phyloP scores from a whole-genome alignment of 2,888 invertebrate genomes.

The Hedya salicella region DNA sequence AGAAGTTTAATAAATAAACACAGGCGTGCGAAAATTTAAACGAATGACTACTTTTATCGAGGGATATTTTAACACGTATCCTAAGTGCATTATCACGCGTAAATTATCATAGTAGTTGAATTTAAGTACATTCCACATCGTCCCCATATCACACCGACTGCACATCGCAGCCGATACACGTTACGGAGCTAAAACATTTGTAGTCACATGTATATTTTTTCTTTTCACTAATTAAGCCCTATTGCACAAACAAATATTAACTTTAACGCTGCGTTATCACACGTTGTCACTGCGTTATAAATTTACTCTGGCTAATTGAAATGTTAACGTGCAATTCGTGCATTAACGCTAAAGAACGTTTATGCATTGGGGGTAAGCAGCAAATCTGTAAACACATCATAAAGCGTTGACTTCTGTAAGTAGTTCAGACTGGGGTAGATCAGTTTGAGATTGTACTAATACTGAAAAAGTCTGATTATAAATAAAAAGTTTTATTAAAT shows the following conservation, averaged over 20 bases:
- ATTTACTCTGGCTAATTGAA: too few relatives aligned
- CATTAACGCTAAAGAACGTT: background rate
- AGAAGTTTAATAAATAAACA: conserved; percentile 49
- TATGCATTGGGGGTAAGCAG: conserved; percentile 12
- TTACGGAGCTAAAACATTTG: too few relatives aligned
- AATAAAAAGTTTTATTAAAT: conserved; percentile 11
- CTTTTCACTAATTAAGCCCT: too few relatives aligned
- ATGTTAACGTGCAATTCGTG: too few relatives aligned
- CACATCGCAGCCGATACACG: background rate
- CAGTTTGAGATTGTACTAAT: conserved; percentile 44
- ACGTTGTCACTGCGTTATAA: too few relatives aligned
- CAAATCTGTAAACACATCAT: conserved; percentile 31
- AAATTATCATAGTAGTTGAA: conserved; percentile 53
- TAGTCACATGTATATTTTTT: too few relatives aligned
- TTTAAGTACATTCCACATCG: conserved; percentile 43
- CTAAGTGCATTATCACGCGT: conserved; percentile 68
- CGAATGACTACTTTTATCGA: conserved; percentile 51
- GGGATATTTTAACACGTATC: conserved; percentile 43
- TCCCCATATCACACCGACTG: conserved; percentile 36
- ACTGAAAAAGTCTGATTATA: conserved; percentile 38
- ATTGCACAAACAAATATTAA: background rate
- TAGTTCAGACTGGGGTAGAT: conserved; percentile 32
- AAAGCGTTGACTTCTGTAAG: conserved; percentile 9
- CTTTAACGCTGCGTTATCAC: background rate
- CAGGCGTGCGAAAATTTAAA: conserved; percentile 46